phyloP scores from a whole-genome alignment of 2,797 vertebrate genomes.

The Sebastes iracundus region DNA sequence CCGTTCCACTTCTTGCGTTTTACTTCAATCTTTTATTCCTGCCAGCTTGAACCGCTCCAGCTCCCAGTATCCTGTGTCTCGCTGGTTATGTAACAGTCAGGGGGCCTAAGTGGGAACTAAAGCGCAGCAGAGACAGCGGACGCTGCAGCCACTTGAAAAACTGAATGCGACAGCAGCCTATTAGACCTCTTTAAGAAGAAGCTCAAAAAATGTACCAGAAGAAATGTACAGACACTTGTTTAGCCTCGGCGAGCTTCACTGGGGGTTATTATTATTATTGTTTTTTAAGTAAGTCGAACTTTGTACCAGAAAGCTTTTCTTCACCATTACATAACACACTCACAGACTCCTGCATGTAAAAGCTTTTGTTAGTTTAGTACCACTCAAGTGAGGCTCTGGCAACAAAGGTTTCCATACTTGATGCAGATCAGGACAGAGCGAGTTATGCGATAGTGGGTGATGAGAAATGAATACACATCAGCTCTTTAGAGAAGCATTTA shows the following conservation, averaged over 20 bases:
- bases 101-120: conserved; percentile 68
- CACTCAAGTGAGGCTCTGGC: conserved; percentile 38
- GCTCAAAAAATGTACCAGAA: conserved; percentile 14
- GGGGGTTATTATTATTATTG: background rate
- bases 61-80: conserved; percentile 69
- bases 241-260: background rate
- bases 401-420: conserved; percentile 31
- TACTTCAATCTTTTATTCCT: conserved; percentile 39
- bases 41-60: conserved; percentile 43
- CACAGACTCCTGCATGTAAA: conserved; percentile 28
- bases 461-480: conserved; percentile 11
- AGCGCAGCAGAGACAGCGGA: conserved; percentile 50
- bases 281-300: conserved; percentile 29
- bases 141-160: conserved; percentile 51
- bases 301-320: conserved; percentile 27
- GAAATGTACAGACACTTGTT: background rate
- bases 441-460: conserved; percentile 1
- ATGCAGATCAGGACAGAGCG: conserved; percentile 1
- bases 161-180: conserved; percentile 37
- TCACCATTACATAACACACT: conserved; percentile 50
- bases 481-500: conserved; percentile 3
- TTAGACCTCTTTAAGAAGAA: conserved; percentile 3
- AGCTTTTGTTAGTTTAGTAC: conserved; percentile 23
- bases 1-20: conserved; percentile 22
- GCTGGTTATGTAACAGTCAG: conserved; percentile 76